A percentile compares a stretch with the other conserved stretches of the same genome.
These are phyloP conservation scores for Urechis unicinctus DNA, from an alignment of 2,888 invertebrate genomes.

Conservation along the genomic window DNA sequence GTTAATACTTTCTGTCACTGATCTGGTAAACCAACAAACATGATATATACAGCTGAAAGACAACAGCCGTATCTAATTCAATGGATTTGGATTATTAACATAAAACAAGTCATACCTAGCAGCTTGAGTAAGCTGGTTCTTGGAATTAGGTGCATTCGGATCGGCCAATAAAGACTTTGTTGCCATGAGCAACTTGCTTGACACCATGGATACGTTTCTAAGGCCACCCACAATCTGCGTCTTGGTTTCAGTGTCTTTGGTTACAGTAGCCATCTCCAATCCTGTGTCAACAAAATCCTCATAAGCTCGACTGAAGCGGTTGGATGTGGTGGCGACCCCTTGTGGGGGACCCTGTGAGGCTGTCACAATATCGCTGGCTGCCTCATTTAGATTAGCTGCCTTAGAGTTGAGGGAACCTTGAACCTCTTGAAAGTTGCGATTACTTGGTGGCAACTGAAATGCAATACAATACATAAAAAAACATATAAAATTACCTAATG, in stretches of 20 bases:
- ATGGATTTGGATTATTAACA: not conserved
- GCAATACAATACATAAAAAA: not conserved
- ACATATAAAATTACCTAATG: too few species aligned
- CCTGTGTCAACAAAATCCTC: constrained; percentile 65
- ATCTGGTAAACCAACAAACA: constrained; percentile 51
- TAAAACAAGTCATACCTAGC: constrained; percentile 57
- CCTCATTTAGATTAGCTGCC: constrained; percentile 76
- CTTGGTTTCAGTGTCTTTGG: constrained; percentile 65
- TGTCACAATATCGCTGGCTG: constrained; percentile 75
- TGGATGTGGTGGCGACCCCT: constrained; percentile 67
- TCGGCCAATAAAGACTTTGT: constrained; percentile 87
- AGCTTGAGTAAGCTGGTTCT: constrained; percentile 80
- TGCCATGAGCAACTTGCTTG: constrained; percentile 76
- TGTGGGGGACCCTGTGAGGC: constrained; percentile 63
- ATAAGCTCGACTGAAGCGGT: constrained; percentile 68
- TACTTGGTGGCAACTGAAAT: constrained; percentile 65
- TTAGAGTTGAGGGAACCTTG: constrained; percentile 78
- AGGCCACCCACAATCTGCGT: constrained; percentile 79
- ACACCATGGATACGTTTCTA: constrained; percentile 79
- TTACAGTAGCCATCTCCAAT: constrained; percentile 30
- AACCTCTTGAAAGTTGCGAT: constrained; percentile 57
- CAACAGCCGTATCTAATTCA: not conserved
- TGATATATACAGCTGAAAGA: not conserved
- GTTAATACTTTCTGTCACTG: constrained; percentile 89
- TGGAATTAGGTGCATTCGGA: constrained; percentile 80